Percentiles rank a stretch among this genome's conserved stretches.
phyloP scores from a whole-genome alignment of 2,888 invertebrate genomes.

The Leptothorax acervorum region DNA sequence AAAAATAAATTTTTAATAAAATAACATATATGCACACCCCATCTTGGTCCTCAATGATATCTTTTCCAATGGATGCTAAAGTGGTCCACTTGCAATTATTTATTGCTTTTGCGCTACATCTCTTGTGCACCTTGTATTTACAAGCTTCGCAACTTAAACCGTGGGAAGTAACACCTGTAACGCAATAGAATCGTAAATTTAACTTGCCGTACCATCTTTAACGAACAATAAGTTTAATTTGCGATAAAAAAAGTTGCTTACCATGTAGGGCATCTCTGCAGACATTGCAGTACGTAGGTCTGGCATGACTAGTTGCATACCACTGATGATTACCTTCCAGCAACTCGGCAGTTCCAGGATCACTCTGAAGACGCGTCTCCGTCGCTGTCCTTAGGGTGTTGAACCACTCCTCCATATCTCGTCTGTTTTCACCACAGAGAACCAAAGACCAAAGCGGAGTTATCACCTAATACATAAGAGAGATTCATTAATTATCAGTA shows the following conservation, averaged over 20 bases:
- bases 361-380: slow-evolving; percentile 86
- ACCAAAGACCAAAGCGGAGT: slow-evolving; percentile 92
- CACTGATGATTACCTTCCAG: slow-evolving; percentile 91
- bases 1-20: slow-evolving; percentile 9
- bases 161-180: slow-evolving; percentile 95
- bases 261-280: slow-evolving; percentile 96
- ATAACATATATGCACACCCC: slow-evolving; percentile 88
- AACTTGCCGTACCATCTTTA: neutral
- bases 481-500: too few relatives aligned
- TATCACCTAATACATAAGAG: slow-evolving; percentile 87
- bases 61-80: slow-evolving; percentile 96
- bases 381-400: slow-evolving; percentile 92
- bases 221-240: neutral
- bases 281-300: slow-evolving; percentile 98
- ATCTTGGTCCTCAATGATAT: slow-evolving; percentile 96
- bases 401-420: slow-evolving; percentile 97
- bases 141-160: slow-evolving; percentile 98
- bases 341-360: slow-evolving; percentile 88
- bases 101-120: slow-evolving; percentile 96
- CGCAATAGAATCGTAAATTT: slow-evolving; percentile 11
- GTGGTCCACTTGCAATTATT: slow-evolving; percentile 99
- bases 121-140: slow-evolving; percentile 98
- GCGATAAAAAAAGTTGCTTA: slow-evolving; percentile 66
- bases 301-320: slow-evolving; percentile 97
- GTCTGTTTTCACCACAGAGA: slow-evolving; percentile 91